Percentiles rank a stretch among this genome's conserved stretches.
These are phyloP conservation scores for Chromobotia macracanthus DNA, from an alignment of 2,797 vertebrate species.

Conservation along the genomic window DNA sequence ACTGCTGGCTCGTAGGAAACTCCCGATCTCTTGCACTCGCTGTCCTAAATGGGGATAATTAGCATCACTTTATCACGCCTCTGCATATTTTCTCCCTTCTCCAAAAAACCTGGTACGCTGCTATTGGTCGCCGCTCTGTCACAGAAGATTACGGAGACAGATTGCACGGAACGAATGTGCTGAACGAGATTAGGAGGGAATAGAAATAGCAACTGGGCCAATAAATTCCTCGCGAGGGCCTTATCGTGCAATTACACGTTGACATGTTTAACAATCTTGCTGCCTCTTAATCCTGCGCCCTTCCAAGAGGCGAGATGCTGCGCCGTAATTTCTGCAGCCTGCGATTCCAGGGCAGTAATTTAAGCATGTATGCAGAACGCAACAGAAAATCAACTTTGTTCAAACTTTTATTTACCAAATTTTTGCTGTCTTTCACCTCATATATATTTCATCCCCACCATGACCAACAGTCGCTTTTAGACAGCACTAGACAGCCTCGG, in stretches of 20 bases:
- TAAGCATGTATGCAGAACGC: slow-evolving; percentile 57
- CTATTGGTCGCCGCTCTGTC: slow-evolving; percentile 96
- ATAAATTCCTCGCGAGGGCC: slow-evolving; percentile 98
- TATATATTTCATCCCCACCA: not conserved
- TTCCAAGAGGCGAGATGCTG: slow-evolving; percentile 90
- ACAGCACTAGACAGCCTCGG: no score
- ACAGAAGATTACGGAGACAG: slow-evolving; percentile 98
- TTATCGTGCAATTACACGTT: slow-evolving; percentile 99
- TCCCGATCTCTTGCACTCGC: slow-evolving; percentile 89
- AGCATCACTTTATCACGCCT: slow-evolving; percentile 98
- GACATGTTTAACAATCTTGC: slow-evolving; percentile 98
- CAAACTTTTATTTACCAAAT: slow-evolving; percentile 45
- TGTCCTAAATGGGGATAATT: slow-evolving; percentile 99
- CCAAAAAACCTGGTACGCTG: slow-evolving; percentile 88
- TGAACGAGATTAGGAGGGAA: slow-evolving; percentile 96
- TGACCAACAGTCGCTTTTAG: slow-evolving; percentile 6
- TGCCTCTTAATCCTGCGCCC: slow-evolving; percentile 96
- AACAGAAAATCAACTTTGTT: slow-evolving; percentile 50
- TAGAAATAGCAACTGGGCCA: slow-evolving; percentile 97
- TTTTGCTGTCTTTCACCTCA: slow-evolving; percentile 12
- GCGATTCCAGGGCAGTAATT: slow-evolving; percentile 65
- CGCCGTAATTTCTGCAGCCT: slow-evolving; percentile 79
- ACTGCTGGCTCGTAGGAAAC: slow-evolving; percentile 80
- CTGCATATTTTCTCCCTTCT: slow-evolving; percentile 93
- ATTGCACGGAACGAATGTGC: slow-evolving; percentile 99